These are phyloP conservation scores for Geopemphigus sp. DNA, from an alignment of 1,140 invertebrate genomes.

Conservation along the genomic window DNA sequence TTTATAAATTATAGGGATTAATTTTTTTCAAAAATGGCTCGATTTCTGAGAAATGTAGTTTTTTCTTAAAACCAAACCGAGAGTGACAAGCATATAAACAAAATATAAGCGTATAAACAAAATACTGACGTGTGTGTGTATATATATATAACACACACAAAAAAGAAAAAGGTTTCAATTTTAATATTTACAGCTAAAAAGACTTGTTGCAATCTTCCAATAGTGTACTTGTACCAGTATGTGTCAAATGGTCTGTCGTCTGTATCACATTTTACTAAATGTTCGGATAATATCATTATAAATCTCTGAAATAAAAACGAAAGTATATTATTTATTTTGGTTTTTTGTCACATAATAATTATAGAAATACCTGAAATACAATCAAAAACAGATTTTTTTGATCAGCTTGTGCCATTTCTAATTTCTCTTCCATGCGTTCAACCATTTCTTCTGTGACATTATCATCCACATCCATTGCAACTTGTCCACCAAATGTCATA, in stretches of 20 bases:
- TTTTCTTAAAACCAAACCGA: no score
- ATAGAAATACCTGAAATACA: constrained; percentile 76
- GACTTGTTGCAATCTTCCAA: constrained; percentile 91
- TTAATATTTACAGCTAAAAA: constrained; percentile 79
- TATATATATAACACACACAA: no score
- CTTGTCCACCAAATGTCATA: constrained; percentile 37
- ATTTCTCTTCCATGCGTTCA: constrained; percentile 91
- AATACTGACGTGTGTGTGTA: no score
- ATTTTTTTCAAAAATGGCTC: no score
- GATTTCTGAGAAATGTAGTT: no score
- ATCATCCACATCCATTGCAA: constrained; percentile 60
- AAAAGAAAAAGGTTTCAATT: no score
- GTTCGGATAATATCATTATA: constrained; percentile 97
- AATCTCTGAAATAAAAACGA: constrained; percentile 67
- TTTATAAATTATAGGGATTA: no score
- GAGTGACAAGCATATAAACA: no score
- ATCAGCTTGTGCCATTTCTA: constrained; percentile 91
- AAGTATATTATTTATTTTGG: no score
- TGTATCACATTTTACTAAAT: constrained; percentile 88
- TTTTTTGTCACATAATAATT: not conserved
- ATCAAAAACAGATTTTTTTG: constrained; percentile 97
- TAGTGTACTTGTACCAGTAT: constrained; percentile 95
- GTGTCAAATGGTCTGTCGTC: constrained; percentile 90
- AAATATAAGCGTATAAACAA: no score
- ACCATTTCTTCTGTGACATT: constrained; percentile 84